Percentiles rank a stretch among this genome's conserved stretches.
These are phyloP conservation scores for Neogale vison DNA, from an alignment of 2,113 vertebrate genomes.

Conservation along the genomic window DNA sequence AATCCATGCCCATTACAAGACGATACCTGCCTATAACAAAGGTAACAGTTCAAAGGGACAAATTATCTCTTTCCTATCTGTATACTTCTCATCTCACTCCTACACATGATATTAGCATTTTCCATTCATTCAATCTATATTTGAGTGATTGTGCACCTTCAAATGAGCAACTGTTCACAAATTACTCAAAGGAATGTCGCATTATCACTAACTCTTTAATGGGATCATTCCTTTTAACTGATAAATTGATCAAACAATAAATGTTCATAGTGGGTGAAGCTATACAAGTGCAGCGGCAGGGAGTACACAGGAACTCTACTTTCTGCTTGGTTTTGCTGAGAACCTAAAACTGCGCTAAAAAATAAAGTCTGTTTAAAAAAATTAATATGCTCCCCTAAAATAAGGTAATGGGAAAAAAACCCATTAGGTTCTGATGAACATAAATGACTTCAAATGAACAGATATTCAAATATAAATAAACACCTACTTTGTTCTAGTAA, in stretches of 20 bases:
- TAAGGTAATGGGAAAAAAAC: background rate
- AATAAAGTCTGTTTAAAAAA: constrained; percentile 16
- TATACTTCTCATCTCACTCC: constrained; percentile 16
- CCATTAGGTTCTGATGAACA: rapidly evolving
- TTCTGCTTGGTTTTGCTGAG: background rate
- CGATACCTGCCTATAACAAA: background rate
- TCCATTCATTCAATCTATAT: background rate
- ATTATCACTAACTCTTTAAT: constrained; percentile 11
- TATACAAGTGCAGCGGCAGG: background rate
- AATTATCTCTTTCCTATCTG: background rate
- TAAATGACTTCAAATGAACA: constrained; percentile 10
- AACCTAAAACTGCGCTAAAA: constrained; percentile 36
- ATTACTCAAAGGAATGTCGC: constrained; percentile 21
- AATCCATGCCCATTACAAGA: background rate
- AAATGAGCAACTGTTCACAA: constrained; percentile 19
- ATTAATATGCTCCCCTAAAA: background rate
- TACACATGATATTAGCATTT: background rate
- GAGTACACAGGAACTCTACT: background rate
- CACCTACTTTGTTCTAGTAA: constrained; percentile 92
- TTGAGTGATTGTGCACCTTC: background rate
- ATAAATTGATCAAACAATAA: background rate
- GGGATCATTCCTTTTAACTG: background rate
- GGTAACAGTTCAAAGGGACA: background rate
- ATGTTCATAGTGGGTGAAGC: background rate
- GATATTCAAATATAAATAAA: background rate